Percentiles rank a stretch among this genome's conserved stretches.
These are phyloP conservation scores for Epinephelus malabaricus DNA, from an alignment of 2,797 vertebrate species.

Conservation along the genomic window DNA sequence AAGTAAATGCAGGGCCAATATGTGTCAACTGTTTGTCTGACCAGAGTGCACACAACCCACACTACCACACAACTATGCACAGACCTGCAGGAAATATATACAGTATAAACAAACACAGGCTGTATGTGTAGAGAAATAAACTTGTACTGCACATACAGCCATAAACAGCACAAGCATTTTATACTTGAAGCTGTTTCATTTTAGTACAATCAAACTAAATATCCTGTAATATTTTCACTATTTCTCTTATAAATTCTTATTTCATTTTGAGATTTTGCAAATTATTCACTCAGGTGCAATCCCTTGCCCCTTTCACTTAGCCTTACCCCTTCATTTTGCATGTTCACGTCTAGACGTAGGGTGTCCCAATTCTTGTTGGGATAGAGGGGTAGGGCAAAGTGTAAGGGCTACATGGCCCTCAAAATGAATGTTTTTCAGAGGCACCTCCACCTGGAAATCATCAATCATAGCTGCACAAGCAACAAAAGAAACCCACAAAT, in stretches of 20 bases:
- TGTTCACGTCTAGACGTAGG: too few relatives aligned
- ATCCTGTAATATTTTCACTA: background rate
- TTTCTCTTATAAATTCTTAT: too few relatives aligned
- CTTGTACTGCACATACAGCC: background rate
- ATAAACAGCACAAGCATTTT: background rate
- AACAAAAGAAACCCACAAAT: too few relatives aligned
- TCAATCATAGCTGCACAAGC: too few relatives aligned
- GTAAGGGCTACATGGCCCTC: too few relatives aligned
- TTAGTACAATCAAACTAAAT: background rate
- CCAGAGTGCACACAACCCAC: background rate
- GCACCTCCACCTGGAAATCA: too few relatives aligned
- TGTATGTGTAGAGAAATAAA: background rate
- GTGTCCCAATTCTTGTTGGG: too few relatives aligned
- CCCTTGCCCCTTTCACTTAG: too few relatives aligned
- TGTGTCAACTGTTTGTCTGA: slow-evolving; percentile 47
- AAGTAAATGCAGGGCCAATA: slow-evolving; percentile 53
- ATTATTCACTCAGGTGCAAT: background rate
- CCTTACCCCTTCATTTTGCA: too few relatives aligned
- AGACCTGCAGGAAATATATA: slow-evolving; percentile 14
- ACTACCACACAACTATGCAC: slow-evolving; percentile 8
- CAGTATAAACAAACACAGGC: background rate
- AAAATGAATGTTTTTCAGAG: too few relatives aligned
- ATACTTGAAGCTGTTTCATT: background rate
- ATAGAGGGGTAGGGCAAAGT: too few relatives aligned
- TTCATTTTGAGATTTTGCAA: background rate